Evolutionary conservation across 1,140 invertebrate species (phyloP), one percentile per base, ranked within the genome.

Genomic region (Brachionus koreanus): DNA sequence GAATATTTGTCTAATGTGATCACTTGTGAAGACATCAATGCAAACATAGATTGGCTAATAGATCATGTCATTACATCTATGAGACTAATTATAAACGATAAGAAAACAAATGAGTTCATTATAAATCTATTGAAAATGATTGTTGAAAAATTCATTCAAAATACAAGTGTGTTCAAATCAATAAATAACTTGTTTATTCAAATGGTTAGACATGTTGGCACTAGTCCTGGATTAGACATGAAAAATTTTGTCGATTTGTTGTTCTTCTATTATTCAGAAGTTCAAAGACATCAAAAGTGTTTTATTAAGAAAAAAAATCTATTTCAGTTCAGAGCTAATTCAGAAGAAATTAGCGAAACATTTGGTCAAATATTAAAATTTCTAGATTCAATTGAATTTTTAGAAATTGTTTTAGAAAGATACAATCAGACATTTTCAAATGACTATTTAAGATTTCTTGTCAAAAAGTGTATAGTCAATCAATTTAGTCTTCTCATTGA

Each of bases 401-500:
- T 43, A 39, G n/a, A 69, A 9, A 37, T 19, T 1, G 12, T 5
- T 37, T 19, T 69, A 10, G 37, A 39, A 0, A 69, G 16, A 39
- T 42, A 43, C 37, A 39, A 39, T 3, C 5, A 69, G 16, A 42
- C 65, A 69, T 12, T 16, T 5, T 39, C 33, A 19, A 69, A 23
- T 39, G 65, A 69, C 9, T 69, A 39, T 39, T 69, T 69, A n/a
- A 69, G 65, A 69, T 69, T 69, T 2, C n/a, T 69, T 19, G 65
- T 69, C 16, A 69, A 69, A 69, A 69, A 69, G n/a, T 69, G 65
- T 23, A 19, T 42, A 16, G 29, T 19, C 5, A 23, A 19, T 69
- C 29, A 16, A 2, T 39, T 69, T 9, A 23, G 35, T 69, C 33
- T 69, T 16, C 7, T 37, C 1, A 69, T 69, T 9, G 65, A 69